Evolutionary conservation across 2,113 vertebrate genomes (phyloP), one percentile per base, ranked within the genome.

Genomic region (Pelusios castaneus): DNA sequence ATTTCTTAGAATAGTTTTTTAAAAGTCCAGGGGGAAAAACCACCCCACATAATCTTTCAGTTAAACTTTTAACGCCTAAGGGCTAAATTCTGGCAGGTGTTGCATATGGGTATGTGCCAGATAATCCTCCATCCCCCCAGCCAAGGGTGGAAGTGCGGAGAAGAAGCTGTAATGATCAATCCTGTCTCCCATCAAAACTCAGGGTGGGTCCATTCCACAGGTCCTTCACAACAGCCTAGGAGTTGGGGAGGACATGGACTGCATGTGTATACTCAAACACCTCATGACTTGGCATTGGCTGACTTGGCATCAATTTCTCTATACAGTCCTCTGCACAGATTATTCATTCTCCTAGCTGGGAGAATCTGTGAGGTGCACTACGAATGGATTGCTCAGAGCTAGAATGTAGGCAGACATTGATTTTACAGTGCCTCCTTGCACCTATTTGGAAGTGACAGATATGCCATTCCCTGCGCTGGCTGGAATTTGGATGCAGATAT

Each of bases 381-480:
- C 43, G 89, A 94, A 86, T 0, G 1, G 34, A 51, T 70, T 82
- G 29, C 45, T 85, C 0, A 1, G 45, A 89, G 84, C 38, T 80
- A 84, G 79, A 96, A 43, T 13, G 1, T 4, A 93, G 73, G 88
- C 31, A 87, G 79, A 31, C 6, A 2, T 89, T 85, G 82, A 43
- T 56, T 41, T 84, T 81, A 2, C 47, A 56, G 82, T 94, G 51
- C 49, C 80, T 89, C 87, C 85, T 79, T 3, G 45, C 8, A 92
- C 16, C 80, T 96, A 87, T 91, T 95, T 85, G 10, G 11, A 80
- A 82, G 63, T 92, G 60, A 89, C 77, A 41, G 41, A 94, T 95
- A 56, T 14, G 76, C 51, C 76, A 63, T 54, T 95, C 85, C 52
- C 83, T 34, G 67, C 58, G 52, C 19, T 73, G 73, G 80, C 91